Conservation (phyloP, 2,888 invertebrate genomes). For the Quadroppia sp. region DNA sequence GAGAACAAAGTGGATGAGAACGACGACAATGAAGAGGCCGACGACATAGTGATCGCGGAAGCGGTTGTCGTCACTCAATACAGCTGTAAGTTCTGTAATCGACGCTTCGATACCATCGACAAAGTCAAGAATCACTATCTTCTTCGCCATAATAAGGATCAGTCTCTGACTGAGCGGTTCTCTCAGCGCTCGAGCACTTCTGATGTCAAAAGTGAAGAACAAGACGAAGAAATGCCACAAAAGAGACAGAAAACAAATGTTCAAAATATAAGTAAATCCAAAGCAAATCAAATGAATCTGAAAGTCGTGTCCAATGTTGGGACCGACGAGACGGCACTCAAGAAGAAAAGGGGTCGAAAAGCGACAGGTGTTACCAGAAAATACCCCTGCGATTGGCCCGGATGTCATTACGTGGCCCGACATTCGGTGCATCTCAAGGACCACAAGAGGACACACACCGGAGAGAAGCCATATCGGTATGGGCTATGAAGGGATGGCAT, state of each 20-base stretch:
- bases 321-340: not conserved
- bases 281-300: not conserved
- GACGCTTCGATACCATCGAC: slow-evolving; percentile 26
- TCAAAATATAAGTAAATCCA: slow-evolving; percentile 6
- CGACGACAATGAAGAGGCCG: slow-evolving; percentile 6
- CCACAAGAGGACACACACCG: slow-evolving; percentile 37
- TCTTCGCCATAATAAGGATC: slow-evolving; percentile 15
- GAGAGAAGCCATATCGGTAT: slow-evolving; percentile 39
- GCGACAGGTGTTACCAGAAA: slow-evolving; percentile 17
- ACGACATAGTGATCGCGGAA: slow-evolving; percentile 25
- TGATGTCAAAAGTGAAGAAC: not conserved
- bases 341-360: slow-evolving; percentile 20
- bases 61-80: slow-evolving; percentile 39
- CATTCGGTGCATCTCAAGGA: slow-evolving; percentile 37
- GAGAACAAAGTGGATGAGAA: not conserved
- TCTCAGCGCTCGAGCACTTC: not conserved
- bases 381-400: slow-evolving; percentile 41
- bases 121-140: slow-evolving; percentile 38
- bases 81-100: slow-evolving; percentile 39
- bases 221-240: not conserved
- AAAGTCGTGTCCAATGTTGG: not conserved
- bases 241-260: not conserved
- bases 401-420: slow-evolving; percentile 38
- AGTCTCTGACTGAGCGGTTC: not conserved
- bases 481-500: not conserved